Percentiles rank a stretch among this genome's conserved stretches.
phyloP scores from a whole-genome alignment of 2,113 vertebrate genomes.

The Urocitellus parryii region DNA sequence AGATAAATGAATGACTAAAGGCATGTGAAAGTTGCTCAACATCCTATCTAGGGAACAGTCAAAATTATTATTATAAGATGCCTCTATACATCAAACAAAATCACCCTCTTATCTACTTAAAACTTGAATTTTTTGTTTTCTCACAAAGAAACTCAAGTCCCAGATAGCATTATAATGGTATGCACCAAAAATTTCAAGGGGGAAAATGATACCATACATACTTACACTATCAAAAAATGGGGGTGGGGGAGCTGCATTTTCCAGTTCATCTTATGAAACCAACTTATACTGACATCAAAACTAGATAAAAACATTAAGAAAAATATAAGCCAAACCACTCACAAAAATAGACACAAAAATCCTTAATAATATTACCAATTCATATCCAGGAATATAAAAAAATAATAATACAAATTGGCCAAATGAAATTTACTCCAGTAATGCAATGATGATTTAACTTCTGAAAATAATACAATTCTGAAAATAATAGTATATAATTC shows the following conservation, averaged over 20 bases:
- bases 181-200: neutral
- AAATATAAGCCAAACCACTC: neutral
- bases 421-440: neutral
- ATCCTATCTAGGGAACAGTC: neutral
- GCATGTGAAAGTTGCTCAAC: too few relatives aligned
- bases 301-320: neutral
- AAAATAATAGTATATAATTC: neutral
- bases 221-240: neutral
- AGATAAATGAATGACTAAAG: too few relatives aligned
- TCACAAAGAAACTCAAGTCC: neutral
- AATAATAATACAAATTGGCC: neutral
- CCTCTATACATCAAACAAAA: neutral
- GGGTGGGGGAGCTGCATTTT: neutral
- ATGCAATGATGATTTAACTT: constrained; percentile 11
- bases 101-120: neutral
- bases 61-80: neutral
- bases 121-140: neutral
- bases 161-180: neutral
- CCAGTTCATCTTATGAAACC: neutral
- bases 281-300: neutral
- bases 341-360: neutral
- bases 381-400: neutral
- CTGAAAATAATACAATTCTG: neutral
- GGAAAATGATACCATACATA: neutral
- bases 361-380: neutral